Percentiles rank a stretch among this genome's conserved stretches.
Evolutionary conservation across 2,888 invertebrate genomes (phyloP).

Genomic region (Hesperia comma): DNA sequence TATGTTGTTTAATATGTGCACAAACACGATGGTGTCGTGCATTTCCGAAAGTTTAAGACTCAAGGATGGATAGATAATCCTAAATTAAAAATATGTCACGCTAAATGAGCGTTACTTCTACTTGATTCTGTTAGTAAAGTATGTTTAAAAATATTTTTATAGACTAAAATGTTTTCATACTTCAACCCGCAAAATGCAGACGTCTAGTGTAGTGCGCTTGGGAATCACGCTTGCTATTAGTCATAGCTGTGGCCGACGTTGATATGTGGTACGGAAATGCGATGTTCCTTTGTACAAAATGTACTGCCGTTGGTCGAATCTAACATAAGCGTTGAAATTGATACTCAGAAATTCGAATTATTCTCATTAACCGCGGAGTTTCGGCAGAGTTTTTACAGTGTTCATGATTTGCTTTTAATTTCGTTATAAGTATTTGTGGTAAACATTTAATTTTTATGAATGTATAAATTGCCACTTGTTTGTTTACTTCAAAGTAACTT

Average conservation of each 20-base stretch:
- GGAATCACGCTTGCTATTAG: conserved; percentile 24
- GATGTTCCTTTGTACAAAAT: conserved; percentile 18
- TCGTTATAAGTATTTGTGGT: too few species aligned
- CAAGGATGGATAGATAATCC: too few species aligned
- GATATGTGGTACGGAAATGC: conserved; percentile 29
- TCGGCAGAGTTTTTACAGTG: not conserved
- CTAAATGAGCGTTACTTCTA: not conserved
- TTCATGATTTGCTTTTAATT: too few species aligned
- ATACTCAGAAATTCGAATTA: not conserved
- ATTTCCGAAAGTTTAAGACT: too few species aligned
- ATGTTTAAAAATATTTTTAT: not conserved
- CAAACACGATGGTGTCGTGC: too few species aligned
- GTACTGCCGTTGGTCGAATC: not conserved
- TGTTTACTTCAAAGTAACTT: too few species aligned
- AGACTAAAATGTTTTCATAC: not conserved
- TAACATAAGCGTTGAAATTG: not conserved
- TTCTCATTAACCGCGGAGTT: not conserved
- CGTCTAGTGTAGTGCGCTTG: conserved; percentile 4
- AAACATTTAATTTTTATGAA: too few species aligned
- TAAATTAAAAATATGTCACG: too few species aligned
- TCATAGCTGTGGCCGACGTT: conserved; percentile 28
- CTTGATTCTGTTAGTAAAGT: not conserved
- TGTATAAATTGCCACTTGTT: too few species aligned
- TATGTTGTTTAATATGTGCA: too few species aligned
- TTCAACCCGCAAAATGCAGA: conserved; percentile 4